Evolutionary conservation across 2,888 invertebrate genomes (phyloP), one percentile per base, ranked within the genome.

Genomic region (Agrochola lota): DNA sequence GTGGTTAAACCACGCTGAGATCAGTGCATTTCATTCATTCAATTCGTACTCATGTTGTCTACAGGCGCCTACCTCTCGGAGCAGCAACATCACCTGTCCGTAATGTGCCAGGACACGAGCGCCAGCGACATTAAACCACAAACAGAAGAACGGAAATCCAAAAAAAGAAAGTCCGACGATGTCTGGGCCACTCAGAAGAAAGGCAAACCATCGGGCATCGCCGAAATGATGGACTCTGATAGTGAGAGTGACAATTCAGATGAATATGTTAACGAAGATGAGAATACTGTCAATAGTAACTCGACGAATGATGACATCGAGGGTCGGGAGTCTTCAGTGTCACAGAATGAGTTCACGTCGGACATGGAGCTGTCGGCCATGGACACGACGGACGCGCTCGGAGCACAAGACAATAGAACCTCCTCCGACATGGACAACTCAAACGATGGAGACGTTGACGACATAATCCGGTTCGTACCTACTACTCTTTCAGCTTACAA

Each of bases 191-290:
- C 97, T 89, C 96, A 94, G 76, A 97, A 97, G 87, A 98, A 97
- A 91, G 97, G 97, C 26, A 97, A 97, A 87, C 94, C 95, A 23
- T 84, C 80, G 0, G 97, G 95, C 2, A 97, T 97, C 83, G 94
- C 95, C 52, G 98, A 98, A 78, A 96, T 97, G 86, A 93, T 97
- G 85, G 98, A 98, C 86, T 97, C 97, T 0, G 98, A 98, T 20
- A 97, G 97, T 85, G 96, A 96, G 2, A 96, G 94, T 72, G 97
- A 97, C 9, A 94, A 95, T 74, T 96, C 95, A 0, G 97, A 96
- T 55, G 91, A 91, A 15, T 96, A 94, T 77, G 96, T 93, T 0
- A 95, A 96, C 77, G 96, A 96, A 75, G 97, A 97, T 66, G 96
- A 96, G 17, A 95, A 94, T 55, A 96, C 96, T 0, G 94, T 96